Conservation (phyloP, 2,797 vertebrate species). For the Anguilla pacifica region DNA sequence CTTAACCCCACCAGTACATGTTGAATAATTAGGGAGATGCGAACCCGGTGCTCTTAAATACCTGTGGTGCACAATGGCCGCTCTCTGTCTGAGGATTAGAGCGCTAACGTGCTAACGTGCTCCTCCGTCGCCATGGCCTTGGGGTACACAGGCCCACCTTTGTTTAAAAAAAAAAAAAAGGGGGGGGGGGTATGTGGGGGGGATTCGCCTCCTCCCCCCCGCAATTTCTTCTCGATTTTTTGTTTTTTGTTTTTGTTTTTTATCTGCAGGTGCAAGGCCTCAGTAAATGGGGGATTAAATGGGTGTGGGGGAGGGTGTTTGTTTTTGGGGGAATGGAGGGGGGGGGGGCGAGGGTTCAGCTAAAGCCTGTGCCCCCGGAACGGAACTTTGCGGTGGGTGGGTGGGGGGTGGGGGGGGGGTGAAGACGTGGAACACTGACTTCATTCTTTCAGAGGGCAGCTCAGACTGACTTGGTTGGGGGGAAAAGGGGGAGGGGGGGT, state of each 20-base stretch:
- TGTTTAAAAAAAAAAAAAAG: constrained; percentile 11
- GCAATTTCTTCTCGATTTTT: no score
- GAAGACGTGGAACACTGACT: constrained; percentile 51
- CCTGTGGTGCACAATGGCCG: constrained; percentile 16
- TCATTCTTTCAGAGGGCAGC: constrained; percentile 50
- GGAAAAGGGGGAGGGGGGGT: neutral
- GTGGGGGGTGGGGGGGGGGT: constrained; percentile 34
- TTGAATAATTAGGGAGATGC: constrained; percentile 25
- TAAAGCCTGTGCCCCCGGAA: constrained; percentile 26
- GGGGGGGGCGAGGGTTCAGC: constrained; percentile 11
- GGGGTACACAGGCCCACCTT: neutral
- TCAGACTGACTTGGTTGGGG: constrained; percentile 54
- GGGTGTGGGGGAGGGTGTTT: neutral
- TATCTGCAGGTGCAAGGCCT: constrained; percentile 17
- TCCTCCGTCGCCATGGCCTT: neutral
- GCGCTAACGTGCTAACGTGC: constrained; percentile 40
- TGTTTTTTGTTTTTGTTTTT: neutral
- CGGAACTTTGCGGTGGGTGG: constrained; percentile 30
- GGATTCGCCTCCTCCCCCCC: no score
- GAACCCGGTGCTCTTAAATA: constrained; percentile 14
- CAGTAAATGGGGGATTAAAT: neutral
- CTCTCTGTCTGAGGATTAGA: constrained; percentile 22
- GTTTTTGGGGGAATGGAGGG: neutral
- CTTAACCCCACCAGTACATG: neutral
- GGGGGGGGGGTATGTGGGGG: neutral